phyloP scores from a whole-genome alignment of 1,140 invertebrate genomes.

The Cyclargus thomasi region DNA sequence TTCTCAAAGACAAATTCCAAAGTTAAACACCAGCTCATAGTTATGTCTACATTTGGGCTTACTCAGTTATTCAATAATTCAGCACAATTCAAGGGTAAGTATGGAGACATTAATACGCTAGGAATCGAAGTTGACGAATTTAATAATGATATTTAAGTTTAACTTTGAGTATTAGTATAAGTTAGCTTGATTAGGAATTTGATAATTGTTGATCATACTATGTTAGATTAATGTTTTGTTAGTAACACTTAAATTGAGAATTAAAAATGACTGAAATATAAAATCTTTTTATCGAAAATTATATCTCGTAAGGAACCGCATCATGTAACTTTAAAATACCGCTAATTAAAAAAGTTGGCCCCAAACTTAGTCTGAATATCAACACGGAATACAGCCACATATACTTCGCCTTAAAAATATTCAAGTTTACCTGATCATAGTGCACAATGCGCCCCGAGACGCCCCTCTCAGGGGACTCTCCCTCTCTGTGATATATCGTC shows the following conservation, averaged over 20 bases:
- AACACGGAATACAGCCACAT: too few relatives aligned
- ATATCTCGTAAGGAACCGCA: too few relatives aligned
- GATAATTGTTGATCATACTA: neutral
- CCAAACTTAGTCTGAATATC: too few relatives aligned
- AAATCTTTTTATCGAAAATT: too few relatives aligned
- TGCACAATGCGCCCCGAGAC: slow-evolving; percentile 60
- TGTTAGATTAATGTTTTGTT: too few relatives aligned
- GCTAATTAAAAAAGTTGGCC: too few relatives aligned
- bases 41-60: slow-evolving; percentile 70
- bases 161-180: neutral
- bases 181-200: neutral
- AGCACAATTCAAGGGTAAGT: slow-evolving; percentile 71
- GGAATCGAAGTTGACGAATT: neutral
- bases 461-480: slow-evolving; percentile 72
- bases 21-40: slow-evolving; percentile 26
- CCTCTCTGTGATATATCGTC: slow-evolving; percentile 52
- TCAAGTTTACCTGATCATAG: slow-evolving; percentile 21
- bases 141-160: neutral
- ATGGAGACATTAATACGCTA: slow-evolving; percentile 51
- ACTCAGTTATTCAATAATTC: slow-evolving; percentile 73
- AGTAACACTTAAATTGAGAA: too few relatives aligned
- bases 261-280: too few relatives aligned
- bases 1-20: neutral
- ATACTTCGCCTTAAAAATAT: neutral
- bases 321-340: too few relatives aligned